Evolutionary conservation across 2,113 vertebrate species (phyloP).

Genomic region (Lipotes vexillifer): DNA sequence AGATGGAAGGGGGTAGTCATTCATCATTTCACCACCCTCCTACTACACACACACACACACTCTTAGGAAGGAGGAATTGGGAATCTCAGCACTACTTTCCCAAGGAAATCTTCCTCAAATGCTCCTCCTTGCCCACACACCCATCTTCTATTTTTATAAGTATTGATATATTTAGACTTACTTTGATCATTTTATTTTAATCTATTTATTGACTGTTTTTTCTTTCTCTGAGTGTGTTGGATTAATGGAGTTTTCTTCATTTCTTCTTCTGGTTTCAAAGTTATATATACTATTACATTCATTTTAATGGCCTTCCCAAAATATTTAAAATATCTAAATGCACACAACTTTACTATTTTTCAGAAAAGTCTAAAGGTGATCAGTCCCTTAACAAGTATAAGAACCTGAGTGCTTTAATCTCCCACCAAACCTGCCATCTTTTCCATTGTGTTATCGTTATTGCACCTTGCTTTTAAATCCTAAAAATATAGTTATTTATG

Average conservation of each 20-base stretch:
- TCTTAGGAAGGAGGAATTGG: not conserved
- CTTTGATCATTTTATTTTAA: not conserved
- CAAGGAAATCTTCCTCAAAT: not conserved
- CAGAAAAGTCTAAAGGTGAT: not conserved
- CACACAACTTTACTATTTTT: not conserved
- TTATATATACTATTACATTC: not conserved
- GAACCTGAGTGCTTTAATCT: not conserved
- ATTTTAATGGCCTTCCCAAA: not conserved
- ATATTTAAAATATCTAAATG: not conserved
- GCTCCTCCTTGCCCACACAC: not conserved
- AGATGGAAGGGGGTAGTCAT: not conserved
- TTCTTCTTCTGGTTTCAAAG: not conserved
- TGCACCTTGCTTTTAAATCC: not conserved
- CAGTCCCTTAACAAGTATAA: not conserved
- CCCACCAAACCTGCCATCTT: not conserved
- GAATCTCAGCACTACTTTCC: not conserved
- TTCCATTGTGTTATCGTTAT: not conserved
- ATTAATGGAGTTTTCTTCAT: not conserved
- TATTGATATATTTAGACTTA: not conserved
- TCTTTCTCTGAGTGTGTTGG: not conserved
- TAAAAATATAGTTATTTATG: not conserved
- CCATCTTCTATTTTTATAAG: not conserved
- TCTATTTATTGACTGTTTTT: not conserved
- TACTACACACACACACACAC: fast-evolving
- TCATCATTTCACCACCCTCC: not conserved